These are phyloP conservation scores for Epinotia bilunana DNA, from an alignment of 2,888 invertebrate species.

Conservation along the genomic window DNA sequence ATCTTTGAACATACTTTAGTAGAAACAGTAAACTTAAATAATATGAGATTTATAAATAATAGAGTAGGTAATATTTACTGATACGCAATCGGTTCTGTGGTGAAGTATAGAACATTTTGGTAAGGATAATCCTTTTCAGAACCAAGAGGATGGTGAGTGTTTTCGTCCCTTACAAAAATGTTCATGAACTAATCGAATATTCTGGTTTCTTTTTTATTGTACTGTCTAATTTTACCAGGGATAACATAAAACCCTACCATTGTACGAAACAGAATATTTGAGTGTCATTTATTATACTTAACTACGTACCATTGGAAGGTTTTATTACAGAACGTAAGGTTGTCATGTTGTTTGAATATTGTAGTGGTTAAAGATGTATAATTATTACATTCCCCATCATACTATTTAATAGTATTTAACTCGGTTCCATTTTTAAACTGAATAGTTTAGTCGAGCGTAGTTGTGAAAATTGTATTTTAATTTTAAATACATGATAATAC, in stretches of 20 bases:
- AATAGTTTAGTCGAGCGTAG: neutral
- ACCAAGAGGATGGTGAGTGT: conserved; percentile 80
- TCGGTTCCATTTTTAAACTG: neutral
- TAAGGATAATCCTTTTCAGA: conserved; percentile 79
- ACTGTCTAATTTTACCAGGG: neutral
- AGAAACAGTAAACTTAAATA: neutral
- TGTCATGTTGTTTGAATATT: conserved; percentile 60
- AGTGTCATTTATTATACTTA: conserved; percentile 57
- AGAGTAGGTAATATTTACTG: neutral
- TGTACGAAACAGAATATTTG: conserved; percentile 61
- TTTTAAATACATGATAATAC: neutral
- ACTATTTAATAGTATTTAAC: neutral
- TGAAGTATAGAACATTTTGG: conserved; percentile 70
- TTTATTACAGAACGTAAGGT: conserved; percentile 62
- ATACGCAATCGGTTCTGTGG: conserved; percentile 57
- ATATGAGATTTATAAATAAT: neutral
- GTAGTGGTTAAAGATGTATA: neutral
- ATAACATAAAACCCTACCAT: too few species aligned
- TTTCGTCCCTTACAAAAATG: conserved; percentile 72
- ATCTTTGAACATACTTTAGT: conserved; percentile 61
- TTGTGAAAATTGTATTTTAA: neutral
- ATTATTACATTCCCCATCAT: conserved; percentile 4
- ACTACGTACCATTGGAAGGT: conserved; percentile 59
- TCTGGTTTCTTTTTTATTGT: conserved; percentile 51
- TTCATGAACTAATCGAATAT: conserved; percentile 70